Evolutionary conservation across 2,113 vertebrate genomes (phyloP).

Genomic region (Gobius niger): DNA sequence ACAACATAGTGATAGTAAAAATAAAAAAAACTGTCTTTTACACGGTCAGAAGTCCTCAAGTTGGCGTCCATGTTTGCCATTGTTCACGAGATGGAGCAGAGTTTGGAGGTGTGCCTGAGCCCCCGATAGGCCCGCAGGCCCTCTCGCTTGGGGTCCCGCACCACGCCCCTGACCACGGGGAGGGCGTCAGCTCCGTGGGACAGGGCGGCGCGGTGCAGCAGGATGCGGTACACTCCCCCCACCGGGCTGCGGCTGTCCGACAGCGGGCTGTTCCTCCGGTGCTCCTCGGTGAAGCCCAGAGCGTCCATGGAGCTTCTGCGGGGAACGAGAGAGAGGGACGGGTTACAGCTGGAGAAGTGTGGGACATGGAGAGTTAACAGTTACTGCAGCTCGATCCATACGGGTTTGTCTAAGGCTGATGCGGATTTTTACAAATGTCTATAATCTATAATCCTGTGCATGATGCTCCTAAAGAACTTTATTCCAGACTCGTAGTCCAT

Average conservation of each 20-base stretch:
- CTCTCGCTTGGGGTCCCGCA: slow-evolving; percentile 78
- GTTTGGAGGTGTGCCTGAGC: slow-evolving; percentile 87
- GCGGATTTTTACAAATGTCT: too few species aligned
- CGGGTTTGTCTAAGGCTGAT: too few species aligned
- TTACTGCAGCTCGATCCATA: too few species aligned
- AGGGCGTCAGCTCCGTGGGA: slow-evolving; percentile 78
- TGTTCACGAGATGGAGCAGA: slow-evolving; percentile 87
- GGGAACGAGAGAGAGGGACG: not conserved
- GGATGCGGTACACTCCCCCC: slow-evolving; percentile 87
- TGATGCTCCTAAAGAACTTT: too few species aligned
- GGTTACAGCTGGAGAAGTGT: not conserved
- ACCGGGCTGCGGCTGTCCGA: slow-evolving; percentile 80
- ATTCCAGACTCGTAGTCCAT: too few species aligned
- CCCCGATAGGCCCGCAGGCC: slow-evolving; percentile 76
- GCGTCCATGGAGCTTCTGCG: slow-evolving; percentile 31
- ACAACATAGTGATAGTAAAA: too few species aligned
- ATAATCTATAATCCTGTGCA: too few species aligned
- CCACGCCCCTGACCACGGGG: slow-evolving; percentile 80
- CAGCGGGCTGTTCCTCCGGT: slow-evolving; percentile 80
- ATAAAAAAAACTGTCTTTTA: too few species aligned
- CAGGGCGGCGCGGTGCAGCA: slow-evolving; percentile 84
- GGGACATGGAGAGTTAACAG: too few species aligned
- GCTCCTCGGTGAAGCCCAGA: slow-evolving; percentile 84
- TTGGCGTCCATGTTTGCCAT: not conserved
- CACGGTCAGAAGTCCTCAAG: too few species aligned